Evolutionary conservation across 2,888 invertebrate genomes (phyloP), one percentile per base, ranked within the genome.

Genomic region (Plemyria rubiginata): DNA sequence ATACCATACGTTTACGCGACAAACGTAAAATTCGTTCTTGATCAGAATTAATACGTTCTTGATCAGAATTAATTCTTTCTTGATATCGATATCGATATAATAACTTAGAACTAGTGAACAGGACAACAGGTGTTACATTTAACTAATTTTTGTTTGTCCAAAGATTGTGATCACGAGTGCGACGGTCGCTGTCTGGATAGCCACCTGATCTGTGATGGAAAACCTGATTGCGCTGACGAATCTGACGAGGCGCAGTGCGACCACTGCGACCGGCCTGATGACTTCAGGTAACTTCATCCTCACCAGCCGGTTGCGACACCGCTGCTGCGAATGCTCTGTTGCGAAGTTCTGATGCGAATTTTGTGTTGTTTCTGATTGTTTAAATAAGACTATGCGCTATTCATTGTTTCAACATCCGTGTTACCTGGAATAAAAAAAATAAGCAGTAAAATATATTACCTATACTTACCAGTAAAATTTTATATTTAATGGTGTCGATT

Each of bases 131-230:
- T 45, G 16, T 6, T 50, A 22, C 22, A 2, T 22, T 38, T 51
- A 57, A 54, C 54, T 65, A 66, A 67, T 75, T 67, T 73, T 79
- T 72, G 84, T 85, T 76, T 85, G 82, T 84, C 88, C 84, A 76
- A 85, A 88, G 88, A 74, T 8, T 91, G 90, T 81, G 70, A 65
- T 63, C 82, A 82, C 76, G 49, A 64, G 63, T 91, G 94, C 83
- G 94, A 94, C 84, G 94, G 94, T 72, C 89, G 81, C 78, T 96
- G 96, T 84, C 90, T 96, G 80, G 88, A 92, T 66, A 92, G 87
- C 76, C 82, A 78, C 73, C 88, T 85, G 80, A 94, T 94, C 83
- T 95, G 96, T 85, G 91, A 96, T 85, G 83, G 86, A 32, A 67
- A 75, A 9, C 64, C 60, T 15, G 94, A 96, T 84, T 96, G 96